Percentiles rank a stretch among this genome's conserved stretches.
phyloP scores from a whole-genome alignment of 2,888 invertebrate genomes.

The Fragum whitleyi region DNA sequence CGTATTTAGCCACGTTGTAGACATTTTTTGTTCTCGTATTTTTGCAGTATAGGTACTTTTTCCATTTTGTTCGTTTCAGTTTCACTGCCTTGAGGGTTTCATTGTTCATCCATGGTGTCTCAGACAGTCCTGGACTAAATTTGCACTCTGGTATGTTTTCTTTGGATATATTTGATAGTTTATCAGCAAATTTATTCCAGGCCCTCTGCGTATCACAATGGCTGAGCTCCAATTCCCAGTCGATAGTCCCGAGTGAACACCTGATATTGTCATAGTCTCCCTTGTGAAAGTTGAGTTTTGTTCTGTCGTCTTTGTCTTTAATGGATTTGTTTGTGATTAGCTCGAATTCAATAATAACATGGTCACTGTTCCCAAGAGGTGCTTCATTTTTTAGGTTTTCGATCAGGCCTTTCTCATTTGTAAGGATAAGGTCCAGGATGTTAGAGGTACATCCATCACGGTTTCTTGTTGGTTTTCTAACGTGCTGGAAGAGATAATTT shows the following conservation, averaged over 20 bases:
- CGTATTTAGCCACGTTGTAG: neutral
- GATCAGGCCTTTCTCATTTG: neutral
- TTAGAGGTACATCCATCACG: neutral
- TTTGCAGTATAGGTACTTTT: conserved; percentile 3
- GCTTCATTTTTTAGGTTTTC: neutral
- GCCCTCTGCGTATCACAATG: neutral
- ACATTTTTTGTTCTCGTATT: neutral
- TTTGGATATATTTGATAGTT: neutral
- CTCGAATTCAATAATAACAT: neutral
- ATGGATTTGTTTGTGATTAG: neutral
- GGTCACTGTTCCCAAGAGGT: conserved; percentile 8
- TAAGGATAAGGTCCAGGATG: neutral
- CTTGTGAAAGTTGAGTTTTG: neutral
- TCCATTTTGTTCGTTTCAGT: neutral
- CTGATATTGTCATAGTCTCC: conserved; percentile 2
- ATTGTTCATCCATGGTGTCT: conserved; percentile 4
- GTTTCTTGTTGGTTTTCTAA: neutral
- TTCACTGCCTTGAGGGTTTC: conserved; percentile 13
- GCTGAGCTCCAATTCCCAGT: neutral
- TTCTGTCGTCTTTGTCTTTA: neutral
- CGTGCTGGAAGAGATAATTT: neutral
- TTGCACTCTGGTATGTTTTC: conserved; percentile 11
- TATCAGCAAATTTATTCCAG: conserved; percentile 1
- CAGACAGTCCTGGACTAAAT: neutral
- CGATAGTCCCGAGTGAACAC: neutral